A percentile compares a stretch with the other conserved stretches of the same genome.
These are phyloP conservation scores for Microplitis mediator DNA, from an alignment of 1,140 invertebrate genomes.

Conservation along the genomic window DNA sequence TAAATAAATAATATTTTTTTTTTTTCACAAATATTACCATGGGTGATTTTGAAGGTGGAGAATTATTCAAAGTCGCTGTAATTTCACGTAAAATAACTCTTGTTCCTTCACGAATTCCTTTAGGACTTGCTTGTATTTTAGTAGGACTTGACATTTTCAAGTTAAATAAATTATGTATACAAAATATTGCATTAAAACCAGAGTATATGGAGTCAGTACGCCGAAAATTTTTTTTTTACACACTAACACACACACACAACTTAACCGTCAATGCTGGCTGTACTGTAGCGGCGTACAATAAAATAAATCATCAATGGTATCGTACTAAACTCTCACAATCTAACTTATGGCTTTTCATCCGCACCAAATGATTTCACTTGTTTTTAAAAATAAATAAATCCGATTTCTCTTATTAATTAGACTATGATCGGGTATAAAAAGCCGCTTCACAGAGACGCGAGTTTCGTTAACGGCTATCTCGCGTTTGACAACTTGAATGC, in stretches of 20 bases:
- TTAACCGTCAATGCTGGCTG: too few species aligned
- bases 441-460: neutral
- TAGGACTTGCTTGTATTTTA: conserved; percentile 20
- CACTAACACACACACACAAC: too few species aligned
- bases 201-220: conserved; percentile 5
- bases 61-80: conserved; percentile 49
- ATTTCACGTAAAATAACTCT: conserved; percentile 48
- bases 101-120: conserved; percentile 42
- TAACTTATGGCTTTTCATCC: too few species aligned
- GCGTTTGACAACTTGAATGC: conserved; percentile 7
- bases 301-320: neutral
- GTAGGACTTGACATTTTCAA: conserved; percentile 44
- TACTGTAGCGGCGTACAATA: too few species aligned
- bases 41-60: conserved; percentile 34
- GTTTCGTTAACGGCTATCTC: conserved; percentile 17
- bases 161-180: conserved; percentile 15
- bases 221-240: neutral
- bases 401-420: neutral
- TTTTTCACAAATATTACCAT: conserved; percentile 37
- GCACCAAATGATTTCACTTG: too few species aligned
- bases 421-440: neutral
- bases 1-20: neutral
- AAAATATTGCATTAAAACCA: conserved; percentile 31
- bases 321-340: neutral
- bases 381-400: neutral